These are phyloP conservation scores for Miltochrista miniata DNA, from an alignment of 2,888 invertebrate species.

Conservation along the genomic window DNA sequence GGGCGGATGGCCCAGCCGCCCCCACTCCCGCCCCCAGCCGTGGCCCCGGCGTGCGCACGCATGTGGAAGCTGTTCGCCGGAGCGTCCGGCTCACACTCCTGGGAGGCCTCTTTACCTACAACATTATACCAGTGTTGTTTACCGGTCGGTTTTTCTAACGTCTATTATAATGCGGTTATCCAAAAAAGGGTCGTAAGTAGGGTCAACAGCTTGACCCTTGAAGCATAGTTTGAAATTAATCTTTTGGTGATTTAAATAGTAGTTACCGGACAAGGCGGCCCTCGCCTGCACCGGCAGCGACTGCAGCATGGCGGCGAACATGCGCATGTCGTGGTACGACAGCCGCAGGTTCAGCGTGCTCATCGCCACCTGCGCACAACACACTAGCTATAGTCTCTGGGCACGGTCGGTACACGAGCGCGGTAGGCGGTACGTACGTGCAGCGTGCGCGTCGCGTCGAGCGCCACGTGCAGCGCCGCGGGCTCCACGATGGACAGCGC, in stretches of 20 bases:
- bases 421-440: conserved; percentile 70
- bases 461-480: conserved; percentile 90
- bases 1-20: conserved; percentile 38
- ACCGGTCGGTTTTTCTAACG: too few relatives aligned
- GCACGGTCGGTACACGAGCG: too few relatives aligned
- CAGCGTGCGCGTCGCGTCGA: conserved; percentile 79
- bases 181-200: too few relatives aligned
- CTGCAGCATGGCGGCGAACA: conserved; percentile 95
- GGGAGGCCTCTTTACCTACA: conserved; percentile 44
- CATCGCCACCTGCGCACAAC: conserved; percentile 81
- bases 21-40: conserved; percentile 14
- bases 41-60: conserved; percentile 41
- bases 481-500: conserved; percentile 98
- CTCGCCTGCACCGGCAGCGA: conserved; percentile 93
- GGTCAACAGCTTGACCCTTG: too few relatives aligned
- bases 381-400: too few relatives aligned
- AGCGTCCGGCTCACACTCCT: conserved; percentile 41
- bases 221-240: too few relatives aligned
- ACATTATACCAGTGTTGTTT: too few relatives aligned
- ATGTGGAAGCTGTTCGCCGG: conserved; percentile 73
- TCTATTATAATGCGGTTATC: too few relatives aligned
- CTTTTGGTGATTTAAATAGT: not conserved
- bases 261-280: conserved; percentile 74
- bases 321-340: conserved; percentile 96
- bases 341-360: conserved; percentile 92